A percentile compares a stretch with the other conserved stretches of the same genome.
Evolutionary conservation across 2,113 vertebrate species (phyloP).

Genomic region (Mormyrus lacerda): DNA sequence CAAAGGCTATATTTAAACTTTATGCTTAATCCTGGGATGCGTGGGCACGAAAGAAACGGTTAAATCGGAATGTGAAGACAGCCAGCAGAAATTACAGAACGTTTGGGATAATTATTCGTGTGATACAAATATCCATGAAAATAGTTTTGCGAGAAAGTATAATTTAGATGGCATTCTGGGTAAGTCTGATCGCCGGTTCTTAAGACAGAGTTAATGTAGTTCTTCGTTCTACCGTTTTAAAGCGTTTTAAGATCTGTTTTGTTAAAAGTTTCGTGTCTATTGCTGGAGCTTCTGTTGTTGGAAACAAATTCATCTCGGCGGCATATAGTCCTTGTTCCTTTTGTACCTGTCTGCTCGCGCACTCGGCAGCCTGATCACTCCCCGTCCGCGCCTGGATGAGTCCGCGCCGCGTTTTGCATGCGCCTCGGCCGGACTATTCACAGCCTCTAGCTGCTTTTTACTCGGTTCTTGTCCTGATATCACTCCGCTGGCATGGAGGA

Average conservation of each 20-base stretch:
- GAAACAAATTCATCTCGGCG: not conserved
- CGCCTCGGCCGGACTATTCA: slow-evolving; percentile 68
- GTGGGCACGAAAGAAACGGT: not conserved
- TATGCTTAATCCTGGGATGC: not conserved
- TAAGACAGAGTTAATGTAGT: not conserved
- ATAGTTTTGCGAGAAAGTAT: not conserved
- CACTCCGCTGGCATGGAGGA: slow-evolving; percentile 96
- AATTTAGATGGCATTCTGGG: not conserved
- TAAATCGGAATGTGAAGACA: not conserved
- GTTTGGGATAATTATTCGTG: not conserved
- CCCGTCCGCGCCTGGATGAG: not conserved
- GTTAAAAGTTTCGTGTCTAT: not conserved
- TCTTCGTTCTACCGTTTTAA: not conserved
- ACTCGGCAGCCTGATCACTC: not conserved
- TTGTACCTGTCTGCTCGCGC: not conserved
- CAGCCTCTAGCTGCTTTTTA: slow-evolving; percentile 78
- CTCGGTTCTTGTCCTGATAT: slow-evolving; percentile 93
- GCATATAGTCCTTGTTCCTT: not conserved
- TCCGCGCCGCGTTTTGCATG: slow-evolving; percentile 81
- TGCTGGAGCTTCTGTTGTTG: not conserved
- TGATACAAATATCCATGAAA: not conserved
- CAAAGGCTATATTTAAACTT: not conserved
- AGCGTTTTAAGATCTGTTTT: not conserved
- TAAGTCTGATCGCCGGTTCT: not conserved
- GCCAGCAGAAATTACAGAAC: not conserved